Evolutionary conservation across 2,888 invertebrate species (phyloP).

Genomic region (Molanna angustata): DNA sequence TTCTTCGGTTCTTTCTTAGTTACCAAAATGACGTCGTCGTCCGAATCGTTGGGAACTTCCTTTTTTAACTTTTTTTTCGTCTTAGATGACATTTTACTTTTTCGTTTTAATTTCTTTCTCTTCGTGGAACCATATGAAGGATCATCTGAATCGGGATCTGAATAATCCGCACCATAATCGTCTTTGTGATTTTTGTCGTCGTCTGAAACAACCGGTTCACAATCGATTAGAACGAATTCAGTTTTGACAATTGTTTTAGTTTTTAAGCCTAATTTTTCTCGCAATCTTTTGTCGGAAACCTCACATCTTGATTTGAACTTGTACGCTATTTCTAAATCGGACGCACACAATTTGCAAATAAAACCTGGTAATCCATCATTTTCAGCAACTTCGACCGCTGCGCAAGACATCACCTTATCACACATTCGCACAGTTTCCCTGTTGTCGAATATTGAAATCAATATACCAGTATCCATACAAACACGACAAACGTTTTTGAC

Average conservation of each 20-base stretch:
- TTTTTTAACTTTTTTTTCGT: conserved; percentile 10
- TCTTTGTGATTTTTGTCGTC: conserved; percentile 34
- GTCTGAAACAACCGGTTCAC: conserved; percentile 30
- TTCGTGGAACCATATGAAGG: conserved; percentile 19
- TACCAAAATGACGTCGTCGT: conserved; percentile 24
- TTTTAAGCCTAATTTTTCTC: conserved; percentile 42
- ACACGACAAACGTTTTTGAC: conserved; percentile 26
- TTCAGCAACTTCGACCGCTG: conserved; percentile 41
- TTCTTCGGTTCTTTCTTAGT: conserved; percentile 9
- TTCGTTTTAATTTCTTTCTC: conserved; percentile 10
- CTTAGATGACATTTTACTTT: conserved; percentile 11
- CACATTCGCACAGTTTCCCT: conserved; percentile 39
- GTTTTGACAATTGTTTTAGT: conserved; percentile 36
- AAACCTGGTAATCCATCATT: conserved; percentile 46
- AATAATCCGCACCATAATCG: conserved; percentile 16
- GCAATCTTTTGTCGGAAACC: conserved; percentile 42
- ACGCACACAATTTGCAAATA: conserved; percentile 42
- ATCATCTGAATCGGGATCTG: conserved; percentile 22
- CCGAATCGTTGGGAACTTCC: conserved; percentile 12
- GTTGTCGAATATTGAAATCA: conserved; percentile 30
- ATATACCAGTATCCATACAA: conserved; percentile 26
- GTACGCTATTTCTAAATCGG: conserved; percentile 42
- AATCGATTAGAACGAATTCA: conserved; percentile 44
- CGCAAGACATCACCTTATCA: conserved; percentile 45
- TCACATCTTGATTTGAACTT: conserved; percentile 43